Conservation (phyloP, 2,797 vertebrate genomes). For the Lagodon rhomboides region DNA sequence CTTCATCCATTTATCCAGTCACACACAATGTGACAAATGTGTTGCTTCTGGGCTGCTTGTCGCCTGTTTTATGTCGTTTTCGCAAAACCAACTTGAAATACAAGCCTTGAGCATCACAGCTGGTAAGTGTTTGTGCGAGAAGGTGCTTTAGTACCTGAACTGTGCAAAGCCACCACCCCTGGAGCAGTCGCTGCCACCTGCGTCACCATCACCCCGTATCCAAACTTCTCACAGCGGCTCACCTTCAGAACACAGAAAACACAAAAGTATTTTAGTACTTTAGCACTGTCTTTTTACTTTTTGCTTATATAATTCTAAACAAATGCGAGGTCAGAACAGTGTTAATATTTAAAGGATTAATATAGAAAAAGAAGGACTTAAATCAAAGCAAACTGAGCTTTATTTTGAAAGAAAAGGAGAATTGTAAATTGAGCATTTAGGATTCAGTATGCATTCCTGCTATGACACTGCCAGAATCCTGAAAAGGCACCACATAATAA, state of each 20-base stretch:
- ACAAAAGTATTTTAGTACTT: not conserved
- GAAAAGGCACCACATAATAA: slow-evolving; percentile 4
- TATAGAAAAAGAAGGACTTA: no score
- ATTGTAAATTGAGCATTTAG: not conserved
- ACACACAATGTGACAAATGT: not conserved
- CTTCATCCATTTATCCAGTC: slow-evolving; percentile 22
- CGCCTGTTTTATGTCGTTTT: not conserved
- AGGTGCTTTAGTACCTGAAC: slow-evolving; percentile 86
- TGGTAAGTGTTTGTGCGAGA: slow-evolving; percentile 18
- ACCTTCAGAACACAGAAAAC: slow-evolving; percentile 79
- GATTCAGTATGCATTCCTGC: slow-evolving; percentile 19
- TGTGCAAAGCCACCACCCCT: slow-evolving; percentile 88
- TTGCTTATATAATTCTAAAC: not conserved
- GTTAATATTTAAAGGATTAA: not conserved
- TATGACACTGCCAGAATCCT: slow-evolving; percentile 9
- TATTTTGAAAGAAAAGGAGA: not conserved
- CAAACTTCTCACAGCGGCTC: slow-evolving; percentile 92
- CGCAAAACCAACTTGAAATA: slow-evolving; percentile 9
- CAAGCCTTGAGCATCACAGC: slow-evolving; percentile 13
- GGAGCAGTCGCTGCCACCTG: slow-evolving; percentile 92
- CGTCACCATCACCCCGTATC: slow-evolving; percentile 91
- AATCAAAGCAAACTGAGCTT: not conserved
- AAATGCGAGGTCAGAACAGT: not conserved
- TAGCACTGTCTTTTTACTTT: not conserved
- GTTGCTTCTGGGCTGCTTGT: not conserved